Evolutionary conservation across 2,888 invertebrate species (phyloP).

Genomic region (Melanotus villosus): DNA sequence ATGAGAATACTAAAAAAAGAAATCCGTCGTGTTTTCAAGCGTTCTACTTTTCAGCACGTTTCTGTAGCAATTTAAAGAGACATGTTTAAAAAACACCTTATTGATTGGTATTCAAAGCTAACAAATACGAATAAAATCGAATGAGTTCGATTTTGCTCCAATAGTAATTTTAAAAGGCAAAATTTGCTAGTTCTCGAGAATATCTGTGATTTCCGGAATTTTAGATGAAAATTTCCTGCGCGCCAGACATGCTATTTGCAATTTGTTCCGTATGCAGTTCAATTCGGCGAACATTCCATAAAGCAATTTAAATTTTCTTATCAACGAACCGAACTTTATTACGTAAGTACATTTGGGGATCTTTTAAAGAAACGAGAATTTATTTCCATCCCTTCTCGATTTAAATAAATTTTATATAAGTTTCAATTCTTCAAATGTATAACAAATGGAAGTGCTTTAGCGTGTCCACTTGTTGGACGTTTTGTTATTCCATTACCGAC

Average conservation of each 20-base stretch:
- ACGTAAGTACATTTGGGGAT: neutral
- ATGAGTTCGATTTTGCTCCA: neutral
- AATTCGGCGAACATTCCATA: neutral
- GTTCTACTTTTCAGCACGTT: no score
- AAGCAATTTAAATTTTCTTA: slow-evolving; percentile 8
- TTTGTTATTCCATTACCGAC: slow-evolving; percentile 20
- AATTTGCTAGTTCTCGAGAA: neutral
- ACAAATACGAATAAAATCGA: neutral
- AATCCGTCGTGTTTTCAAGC: neutral
- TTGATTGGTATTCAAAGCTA: neutral
- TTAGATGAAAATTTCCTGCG: slow-evolving; percentile 10
- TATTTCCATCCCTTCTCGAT: no score
- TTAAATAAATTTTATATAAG: slow-evolving; percentile 1
- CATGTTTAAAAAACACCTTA: neutral
- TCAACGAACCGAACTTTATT: neutral
- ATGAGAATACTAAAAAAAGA: no score
- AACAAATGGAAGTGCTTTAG: slow-evolving; percentile 4
- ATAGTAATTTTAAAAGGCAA: neutral
- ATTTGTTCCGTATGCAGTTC: slow-evolving; percentile 19
- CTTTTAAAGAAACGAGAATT: neutral
- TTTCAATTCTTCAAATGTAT: neutral
- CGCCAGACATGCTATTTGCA: neutral
- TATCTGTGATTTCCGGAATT: slow-evolving; percentile 12
- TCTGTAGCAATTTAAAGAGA: neutral
- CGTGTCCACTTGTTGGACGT: slow-evolving; percentile 24